A percentile compares a stretch with the other conserved stretches of the same genome.
Conservation (phyloP, 2,888 invertebrate genomes). For the Andrena trimmerana region DNA sequence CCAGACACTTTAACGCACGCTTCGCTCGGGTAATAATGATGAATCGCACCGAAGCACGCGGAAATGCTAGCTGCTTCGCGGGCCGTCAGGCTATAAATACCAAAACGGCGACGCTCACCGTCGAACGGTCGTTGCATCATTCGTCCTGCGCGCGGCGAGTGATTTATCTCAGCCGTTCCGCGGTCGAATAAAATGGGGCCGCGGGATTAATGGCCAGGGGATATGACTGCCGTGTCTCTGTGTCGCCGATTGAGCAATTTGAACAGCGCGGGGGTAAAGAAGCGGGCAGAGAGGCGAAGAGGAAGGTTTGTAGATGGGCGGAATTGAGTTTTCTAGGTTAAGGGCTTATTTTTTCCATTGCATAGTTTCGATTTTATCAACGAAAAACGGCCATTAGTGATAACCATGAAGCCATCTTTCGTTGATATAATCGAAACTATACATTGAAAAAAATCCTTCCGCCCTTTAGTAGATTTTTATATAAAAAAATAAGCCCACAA, state of each 20-base stretch:
- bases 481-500: no score
- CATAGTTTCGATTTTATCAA: no score
- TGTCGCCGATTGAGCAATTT: neutral
- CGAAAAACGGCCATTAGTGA: no score
- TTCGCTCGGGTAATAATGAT: conserved; percentile 12
- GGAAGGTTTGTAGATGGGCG: no score
- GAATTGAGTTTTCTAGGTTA: no score
- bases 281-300: neutral
- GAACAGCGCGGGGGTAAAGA: neutral
- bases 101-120: neutral
- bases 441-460: no score
- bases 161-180: conserved; percentile 7
- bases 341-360: no score
- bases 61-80: neutral
- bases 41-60: neutral
- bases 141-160: neutral
- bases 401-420: no score
- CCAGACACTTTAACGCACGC: neutral
- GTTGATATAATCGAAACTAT: no score
- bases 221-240: neutral
- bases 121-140: conserved; percentile 2
- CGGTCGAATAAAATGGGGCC: neutral
- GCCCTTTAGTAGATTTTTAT: no score
- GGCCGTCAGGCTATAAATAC: neutral
- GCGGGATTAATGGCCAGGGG: neutral